A percentile compares a stretch with the other conserved stretches of the same genome.
phyloP scores from a whole-genome alignment of 2,888 invertebrate species.

The Dorcus parallelipipedus region DNA sequence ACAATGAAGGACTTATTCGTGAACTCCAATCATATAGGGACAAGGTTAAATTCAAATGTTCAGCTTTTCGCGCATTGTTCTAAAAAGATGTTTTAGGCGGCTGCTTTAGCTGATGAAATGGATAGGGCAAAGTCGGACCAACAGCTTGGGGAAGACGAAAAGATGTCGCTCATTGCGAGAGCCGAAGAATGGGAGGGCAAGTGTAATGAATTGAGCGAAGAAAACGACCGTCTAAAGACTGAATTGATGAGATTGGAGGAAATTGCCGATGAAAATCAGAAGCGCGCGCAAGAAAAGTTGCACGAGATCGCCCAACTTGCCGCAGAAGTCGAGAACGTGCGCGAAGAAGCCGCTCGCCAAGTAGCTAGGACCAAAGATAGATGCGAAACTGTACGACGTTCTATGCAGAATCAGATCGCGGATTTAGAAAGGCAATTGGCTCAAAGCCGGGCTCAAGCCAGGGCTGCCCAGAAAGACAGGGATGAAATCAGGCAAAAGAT shows the following conservation, averaged over 20 bases:
- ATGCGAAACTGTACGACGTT: slow-evolving; percentile 58
- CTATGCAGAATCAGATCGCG: slow-evolving; percentile 64
- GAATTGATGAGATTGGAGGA: slow-evolving; percentile 59
- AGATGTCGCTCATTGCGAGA: slow-evolving; percentile 43
- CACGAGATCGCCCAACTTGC: slow-evolving; percentile 65
- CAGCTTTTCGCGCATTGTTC: not conserved
- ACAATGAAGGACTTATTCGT: slow-evolving; percentile 61
- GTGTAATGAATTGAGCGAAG: slow-evolving; percentile 38
- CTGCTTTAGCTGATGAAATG: slow-evolving; percentile 49
- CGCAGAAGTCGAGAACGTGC: slow-evolving; percentile 61
- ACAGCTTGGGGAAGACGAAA: slow-evolving; percentile 50
- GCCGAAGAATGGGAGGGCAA: slow-evolving; percentile 38
- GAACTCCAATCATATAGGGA: slow-evolving; percentile 63
- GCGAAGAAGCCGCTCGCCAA: slow-evolving; percentile 67
- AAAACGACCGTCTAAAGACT: slow-evolving; percentile 37
- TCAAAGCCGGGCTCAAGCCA: slow-evolving; percentile 60
- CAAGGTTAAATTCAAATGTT: slow-evolving; percentile 43
- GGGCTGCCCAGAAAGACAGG: slow-evolving; percentile 63
- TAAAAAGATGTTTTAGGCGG: slow-evolving; percentile 24
- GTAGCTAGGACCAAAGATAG: slow-evolving; percentile 63
- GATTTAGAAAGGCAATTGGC: slow-evolving; percentile 67
- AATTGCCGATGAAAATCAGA: slow-evolving; percentile 56
- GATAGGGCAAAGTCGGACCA: slow-evolving; percentile 55
- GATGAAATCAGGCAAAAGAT: slow-evolving; percentile 68
- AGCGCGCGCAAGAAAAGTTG: slow-evolving; percentile 62